Conservation (phyloP, 2,888 invertebrate species). For the Protophormia terraenovae region DNA sequence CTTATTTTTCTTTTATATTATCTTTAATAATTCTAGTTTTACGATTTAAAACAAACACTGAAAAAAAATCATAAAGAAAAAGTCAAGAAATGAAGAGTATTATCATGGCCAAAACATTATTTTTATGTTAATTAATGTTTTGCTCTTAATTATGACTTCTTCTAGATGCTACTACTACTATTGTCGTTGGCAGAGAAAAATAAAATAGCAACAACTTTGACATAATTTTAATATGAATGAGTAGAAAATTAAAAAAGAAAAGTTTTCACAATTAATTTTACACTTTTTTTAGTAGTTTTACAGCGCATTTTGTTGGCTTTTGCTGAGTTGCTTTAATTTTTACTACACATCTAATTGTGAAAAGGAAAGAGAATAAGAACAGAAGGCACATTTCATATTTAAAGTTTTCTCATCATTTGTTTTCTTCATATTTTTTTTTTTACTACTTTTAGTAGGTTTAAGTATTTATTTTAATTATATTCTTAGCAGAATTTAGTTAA, state of each 20-base stretch:
- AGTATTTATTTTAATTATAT: neutral
- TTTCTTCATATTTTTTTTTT: neutral
- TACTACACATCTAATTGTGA: neutral
- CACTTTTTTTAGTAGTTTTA: conserved; percentile 29
- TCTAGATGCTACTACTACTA: neutral
- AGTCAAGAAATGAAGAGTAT: neutral
- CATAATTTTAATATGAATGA: conserved; percentile 34
- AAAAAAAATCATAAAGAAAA: too few species aligned
- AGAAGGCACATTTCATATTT: conserved; percentile 40
- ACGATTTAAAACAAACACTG: neutral
- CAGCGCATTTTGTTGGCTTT: neutral
- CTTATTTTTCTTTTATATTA: conserved; percentile 7
- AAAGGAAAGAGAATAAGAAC: neutral
- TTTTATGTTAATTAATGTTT: conserved; percentile 61
- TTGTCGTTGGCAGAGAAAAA: neutral
- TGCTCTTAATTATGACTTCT: conserved; percentile 49
- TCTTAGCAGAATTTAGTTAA: neutral
- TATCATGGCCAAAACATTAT: conserved; percentile 47
- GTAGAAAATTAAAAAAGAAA: conserved; percentile 25
- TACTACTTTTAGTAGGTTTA: neutral
- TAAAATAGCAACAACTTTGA: conserved; percentile 29
- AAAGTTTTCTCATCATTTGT: conserved; percentile 18
- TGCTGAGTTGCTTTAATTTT: neutral
- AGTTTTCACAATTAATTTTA: conserved; percentile 56
- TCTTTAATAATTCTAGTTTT: conserved; percentile 20